Evolutionary conservation across 2,797 vertebrate species (phyloP).

Genomic region (Ambastaia sidthimunki): DNA sequence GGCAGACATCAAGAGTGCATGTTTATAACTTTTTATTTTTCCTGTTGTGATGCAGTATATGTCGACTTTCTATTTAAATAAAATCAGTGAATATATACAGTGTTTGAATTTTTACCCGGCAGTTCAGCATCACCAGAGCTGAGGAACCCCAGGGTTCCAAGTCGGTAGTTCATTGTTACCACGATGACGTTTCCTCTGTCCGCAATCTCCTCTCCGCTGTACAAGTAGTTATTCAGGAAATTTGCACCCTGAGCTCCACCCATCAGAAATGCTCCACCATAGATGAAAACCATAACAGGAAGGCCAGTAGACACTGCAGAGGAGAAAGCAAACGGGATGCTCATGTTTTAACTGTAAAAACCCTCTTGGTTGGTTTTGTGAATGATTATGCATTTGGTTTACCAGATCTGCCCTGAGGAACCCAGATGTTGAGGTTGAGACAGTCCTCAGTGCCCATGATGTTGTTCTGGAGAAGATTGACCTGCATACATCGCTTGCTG

Average conservation of each 20-base stretch:
- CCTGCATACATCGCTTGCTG: constrained; percentile 81
- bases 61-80: background rate
- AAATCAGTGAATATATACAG: background rate
- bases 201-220: constrained; percentile 86
- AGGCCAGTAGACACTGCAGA: constrained; percentile 83
- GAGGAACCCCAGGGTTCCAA: constrained; percentile 91
- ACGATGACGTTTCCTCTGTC: constrained; percentile 90
- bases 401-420: constrained; percentile 82
- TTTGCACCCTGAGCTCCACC: constrained; percentile 85
- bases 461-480: constrained; percentile 72
- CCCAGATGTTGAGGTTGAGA: constrained; percentile 95
- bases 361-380: background rate
- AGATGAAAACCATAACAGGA: constrained; percentile 94
- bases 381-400: constrained; percentile 21
- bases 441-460: constrained; percentile 85
- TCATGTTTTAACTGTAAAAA: too few species aligned
- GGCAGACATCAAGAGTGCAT: too few species aligned
- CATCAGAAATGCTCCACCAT: constrained; percentile 83
- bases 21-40: too few species aligned
- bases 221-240: constrained; percentile 86
- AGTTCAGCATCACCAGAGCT: constrained; percentile 86
- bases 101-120: constrained; percentile 79
- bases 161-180: constrained; percentile 89
- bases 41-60: too few species aligned
- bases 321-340: background rate